These are phyloP conservation scores for Pantherophis guttatus DNA, from an alignment of 2,113 vertebrate species.

Conservation along the genomic window DNA sequence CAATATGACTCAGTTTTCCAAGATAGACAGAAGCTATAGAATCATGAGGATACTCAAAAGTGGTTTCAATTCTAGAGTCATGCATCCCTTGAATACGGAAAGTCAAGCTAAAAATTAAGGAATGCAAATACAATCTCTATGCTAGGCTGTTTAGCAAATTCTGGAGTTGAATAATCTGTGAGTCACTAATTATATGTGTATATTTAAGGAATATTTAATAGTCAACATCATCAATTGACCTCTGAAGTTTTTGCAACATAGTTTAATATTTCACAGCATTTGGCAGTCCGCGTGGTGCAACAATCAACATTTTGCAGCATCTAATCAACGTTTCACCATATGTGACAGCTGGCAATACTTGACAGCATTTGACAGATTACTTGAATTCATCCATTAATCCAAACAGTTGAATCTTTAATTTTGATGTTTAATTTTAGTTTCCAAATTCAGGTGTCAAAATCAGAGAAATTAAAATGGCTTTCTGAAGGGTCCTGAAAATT, in stretches of 20 bases:
- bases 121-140: background rate
- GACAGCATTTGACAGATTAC: background rate
- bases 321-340: conserved; percentile 6
- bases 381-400: background rate
- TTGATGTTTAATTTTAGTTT: background rate
- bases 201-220: background rate
- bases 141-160: background rate
- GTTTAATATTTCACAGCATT: conserved; percentile 1
- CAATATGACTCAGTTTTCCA: background rate
- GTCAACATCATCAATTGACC: background rate
- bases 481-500: background rate
- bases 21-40: background rate
- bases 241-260: background rate
- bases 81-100: background rate
- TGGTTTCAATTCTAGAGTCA: background rate
- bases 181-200: background rate
- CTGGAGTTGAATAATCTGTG: background rate
- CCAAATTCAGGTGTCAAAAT: background rate
- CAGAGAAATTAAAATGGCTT: background rate
- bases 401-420: background rate
- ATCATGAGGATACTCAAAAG: background rate
- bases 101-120: background rate
- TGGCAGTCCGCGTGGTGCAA: background rate
- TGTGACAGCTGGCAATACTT: conserved; percentile 13
- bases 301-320: background rate